A percentile compares a stretch with the other conserved stretches of the same genome.
phyloP scores from a whole-genome alignment of 2,113 vertebrate genomes.

The Corydoras maculifer region DNA sequence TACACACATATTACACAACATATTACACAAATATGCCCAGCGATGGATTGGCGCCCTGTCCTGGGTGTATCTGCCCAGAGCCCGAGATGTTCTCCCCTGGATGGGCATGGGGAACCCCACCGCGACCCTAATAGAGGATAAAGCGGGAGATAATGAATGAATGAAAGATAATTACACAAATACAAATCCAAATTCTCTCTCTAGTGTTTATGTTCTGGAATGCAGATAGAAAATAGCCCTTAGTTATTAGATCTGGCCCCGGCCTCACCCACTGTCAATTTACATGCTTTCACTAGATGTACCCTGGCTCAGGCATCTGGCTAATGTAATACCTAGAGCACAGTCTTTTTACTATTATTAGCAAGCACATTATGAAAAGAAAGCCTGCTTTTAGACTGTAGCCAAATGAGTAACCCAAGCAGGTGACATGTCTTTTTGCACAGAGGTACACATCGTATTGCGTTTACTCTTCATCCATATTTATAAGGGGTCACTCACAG shows the following conservation, averaged over 20 bases:
- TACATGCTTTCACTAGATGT: neutral
- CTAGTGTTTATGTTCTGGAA: slow-evolving; percentile 7
- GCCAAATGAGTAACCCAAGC: slow-evolving; percentile 8
- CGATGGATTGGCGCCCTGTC: no score
- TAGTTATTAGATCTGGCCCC: slow-evolving; percentile 9
- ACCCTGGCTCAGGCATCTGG: slow-evolving; percentile 15
- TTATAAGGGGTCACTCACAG: slow-evolving; percentile 21
- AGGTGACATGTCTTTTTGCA: neutral
- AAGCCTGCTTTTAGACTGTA: neutral
- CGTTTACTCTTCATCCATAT: slow-evolving; percentile 20
- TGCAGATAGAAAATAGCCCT: slow-evolving; percentile 1
- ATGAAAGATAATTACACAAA: no score
- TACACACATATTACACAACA: slow-evolving; percentile 1
- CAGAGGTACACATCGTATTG: neutral
- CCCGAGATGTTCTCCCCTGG: no score
- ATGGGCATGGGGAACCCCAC: no score
- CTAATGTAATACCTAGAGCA: neutral
- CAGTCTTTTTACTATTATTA: neutral
- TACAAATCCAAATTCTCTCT: slow-evolving; percentile 1
- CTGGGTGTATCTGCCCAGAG: no score
- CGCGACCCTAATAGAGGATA: no score
- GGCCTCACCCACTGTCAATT: slow-evolving; percentile 4
- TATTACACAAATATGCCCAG: no score
- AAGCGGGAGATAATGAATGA: no score
- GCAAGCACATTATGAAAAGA: neutral